These are phyloP conservation scores for Aricia artaxerxes DNA, from an alignment of 2,888 invertebrate species.

Conservation along the genomic window DNA sequence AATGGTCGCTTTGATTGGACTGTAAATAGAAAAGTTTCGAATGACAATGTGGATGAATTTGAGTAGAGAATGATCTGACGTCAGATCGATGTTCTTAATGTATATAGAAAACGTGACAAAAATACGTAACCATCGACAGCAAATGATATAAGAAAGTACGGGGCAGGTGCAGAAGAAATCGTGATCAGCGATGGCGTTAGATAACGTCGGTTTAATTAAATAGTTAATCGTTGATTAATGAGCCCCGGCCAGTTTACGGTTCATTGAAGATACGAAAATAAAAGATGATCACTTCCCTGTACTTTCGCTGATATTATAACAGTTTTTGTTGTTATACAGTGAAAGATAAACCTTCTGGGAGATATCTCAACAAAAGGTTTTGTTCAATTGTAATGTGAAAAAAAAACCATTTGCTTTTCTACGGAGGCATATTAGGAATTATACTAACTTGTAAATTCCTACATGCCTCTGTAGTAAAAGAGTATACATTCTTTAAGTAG, in stretches of 20 bases:
- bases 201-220: slow-evolving; percentile 12
- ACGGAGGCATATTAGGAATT: too few species aligned
- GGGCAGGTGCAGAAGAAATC: background rate
- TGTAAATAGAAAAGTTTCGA: background rate
- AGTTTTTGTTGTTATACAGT: background rate
- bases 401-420: too few species aligned
- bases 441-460: too few species aligned
- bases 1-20: background rate
- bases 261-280: slow-evolving; percentile 3
- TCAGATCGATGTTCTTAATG: too few species aligned
- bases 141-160: background rate
- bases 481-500: too few species aligned
- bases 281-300: background rate
- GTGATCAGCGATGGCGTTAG: slow-evolving; percentile 12
- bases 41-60: too few species aligned
- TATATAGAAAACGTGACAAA: background rate
- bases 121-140: background rate
- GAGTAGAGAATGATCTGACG: too few species aligned
- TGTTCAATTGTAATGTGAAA: background rate
- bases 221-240: slow-evolving; percentile 17
- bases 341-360: background rate
- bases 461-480: too few species aligned
- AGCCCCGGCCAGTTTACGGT: background rate
- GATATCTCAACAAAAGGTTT: background rate
- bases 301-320: background rate